phyloP scores from a whole-genome alignment of 2,888 invertebrate genomes.

The Leptopilina myrica region DNA sequence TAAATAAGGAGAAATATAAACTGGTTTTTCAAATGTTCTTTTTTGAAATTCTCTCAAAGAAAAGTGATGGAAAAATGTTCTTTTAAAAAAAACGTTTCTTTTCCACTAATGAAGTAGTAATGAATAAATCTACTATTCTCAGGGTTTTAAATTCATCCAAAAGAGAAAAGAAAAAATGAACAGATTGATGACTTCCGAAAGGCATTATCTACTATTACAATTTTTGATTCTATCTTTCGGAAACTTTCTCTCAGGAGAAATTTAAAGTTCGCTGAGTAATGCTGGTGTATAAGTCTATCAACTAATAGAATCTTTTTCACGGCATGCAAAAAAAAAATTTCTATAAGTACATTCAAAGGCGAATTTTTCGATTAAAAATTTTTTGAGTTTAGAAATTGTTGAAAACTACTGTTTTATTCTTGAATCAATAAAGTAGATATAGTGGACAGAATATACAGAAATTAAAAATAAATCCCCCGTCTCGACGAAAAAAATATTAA shows the following conservation, averaged over 20 bases:
- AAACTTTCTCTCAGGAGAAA: conserved; percentile 45
- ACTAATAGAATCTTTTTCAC: conserved; percentile 40
- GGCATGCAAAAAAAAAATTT: too few species aligned
- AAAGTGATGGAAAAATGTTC: background rate
- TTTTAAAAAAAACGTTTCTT: background rate
- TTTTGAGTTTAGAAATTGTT: too few species aligned
- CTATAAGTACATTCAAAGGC: too few species aligned
- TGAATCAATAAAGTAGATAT: conserved; percentile 41
- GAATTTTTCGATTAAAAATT: too few species aligned
- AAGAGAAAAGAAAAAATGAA: too few species aligned
- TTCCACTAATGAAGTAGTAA: conserved; percentile 32
- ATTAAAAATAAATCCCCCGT: too few species aligned
- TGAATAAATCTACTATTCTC: background rate
- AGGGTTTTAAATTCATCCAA: too few species aligned
- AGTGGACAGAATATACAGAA: too few species aligned
- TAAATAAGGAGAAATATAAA: background rate
- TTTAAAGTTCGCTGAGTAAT: conserved; percentile 39
- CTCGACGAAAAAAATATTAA: too few species aligned
- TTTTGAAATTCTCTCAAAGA: background rate
- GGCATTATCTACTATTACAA: too few species aligned
- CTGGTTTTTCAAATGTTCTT: too few species aligned
- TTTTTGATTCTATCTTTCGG: conserved; percentile 56
- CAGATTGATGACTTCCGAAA: conserved; percentile 57
- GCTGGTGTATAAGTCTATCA: conserved; percentile 38
- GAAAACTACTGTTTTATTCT: conserved; percentile 21